These are phyloP conservation scores for Plecotus auritus DNA, from an alignment of 2,113 vertebrate species.

Conservation along the genomic window DNA sequence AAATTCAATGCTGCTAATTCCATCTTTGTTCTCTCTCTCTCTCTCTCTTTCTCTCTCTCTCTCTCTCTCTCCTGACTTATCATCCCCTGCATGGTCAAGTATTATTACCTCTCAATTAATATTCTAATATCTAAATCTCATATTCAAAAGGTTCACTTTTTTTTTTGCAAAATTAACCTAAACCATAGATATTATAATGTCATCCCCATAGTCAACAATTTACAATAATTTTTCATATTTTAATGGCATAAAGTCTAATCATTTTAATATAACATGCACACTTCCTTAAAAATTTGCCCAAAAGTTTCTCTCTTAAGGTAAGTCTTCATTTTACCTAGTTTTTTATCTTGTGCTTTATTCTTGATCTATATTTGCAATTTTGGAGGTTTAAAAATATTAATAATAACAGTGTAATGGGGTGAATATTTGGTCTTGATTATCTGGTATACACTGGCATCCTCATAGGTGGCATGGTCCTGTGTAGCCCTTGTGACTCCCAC, in stretches of 20 bases:
- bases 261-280: not conserved
- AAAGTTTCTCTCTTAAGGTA: not conserved
- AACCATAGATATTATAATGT: not conserved
- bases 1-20: not conserved
- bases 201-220: not conserved
- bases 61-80: not conserved
- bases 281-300: not conserved
- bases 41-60: fast-evolving
- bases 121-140: not conserved
- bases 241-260: not conserved
- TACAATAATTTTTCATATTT: not conserved
- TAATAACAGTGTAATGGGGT: fast-evolving
- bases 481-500: not conserved
- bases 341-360: not conserved
- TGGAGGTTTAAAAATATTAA: not conserved
- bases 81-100: not conserved
- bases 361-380: not conserved
- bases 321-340: not conserved
- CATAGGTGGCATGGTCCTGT: not conserved
- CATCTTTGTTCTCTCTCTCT: not conserved
- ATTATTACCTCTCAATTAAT: not conserved
- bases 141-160: not conserved
- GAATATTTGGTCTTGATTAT: not conserved
- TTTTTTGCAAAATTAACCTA: not conserved
- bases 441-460: not conserved